Evolutionary conservation across 1,140 invertebrate genomes (phyloP).

Genomic region (Dendroctonus valens): DNA sequence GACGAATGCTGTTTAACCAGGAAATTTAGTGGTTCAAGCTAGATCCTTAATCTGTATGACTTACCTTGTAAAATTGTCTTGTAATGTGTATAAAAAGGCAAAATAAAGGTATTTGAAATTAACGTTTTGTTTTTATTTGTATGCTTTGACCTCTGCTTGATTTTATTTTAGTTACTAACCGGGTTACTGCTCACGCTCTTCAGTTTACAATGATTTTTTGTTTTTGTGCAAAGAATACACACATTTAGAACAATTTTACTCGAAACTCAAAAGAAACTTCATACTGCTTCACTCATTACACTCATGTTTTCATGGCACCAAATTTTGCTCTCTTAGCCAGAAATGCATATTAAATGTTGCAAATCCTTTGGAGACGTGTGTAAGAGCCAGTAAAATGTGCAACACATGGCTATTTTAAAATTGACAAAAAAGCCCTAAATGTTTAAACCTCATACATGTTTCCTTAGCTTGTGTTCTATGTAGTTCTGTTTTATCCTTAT

Average conservation of each 20-base stretch:
- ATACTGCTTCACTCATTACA: no score
- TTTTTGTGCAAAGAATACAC: constrained; percentile 9
- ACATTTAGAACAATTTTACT: constrained; percentile 16
- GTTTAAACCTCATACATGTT: background rate
- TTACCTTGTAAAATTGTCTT: background rate
- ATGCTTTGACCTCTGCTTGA: constrained; percentile 11
- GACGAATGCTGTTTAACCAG: background rate
- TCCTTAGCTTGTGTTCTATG: constrained; percentile 14
- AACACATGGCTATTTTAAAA: no score
- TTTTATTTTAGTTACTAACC: constrained; percentile 4
- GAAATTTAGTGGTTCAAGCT: constrained; percentile 25
- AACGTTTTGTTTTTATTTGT: constrained; percentile 19
- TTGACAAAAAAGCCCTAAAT: no score
- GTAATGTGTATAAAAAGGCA: constrained; percentile 12
- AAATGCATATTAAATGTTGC: no score
- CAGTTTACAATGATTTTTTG: background rate
- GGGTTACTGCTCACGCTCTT: background rate
- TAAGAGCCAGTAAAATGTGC: no score
- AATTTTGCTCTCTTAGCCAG: no score
- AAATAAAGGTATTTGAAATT: constrained; percentile 31
- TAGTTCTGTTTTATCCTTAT: constrained; percentile 49
- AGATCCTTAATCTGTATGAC: background rate
- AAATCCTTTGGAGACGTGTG: no score
- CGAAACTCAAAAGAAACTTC: no score
- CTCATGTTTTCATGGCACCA: no score